Evolutionary conservation across 1,140 invertebrate genomes (phyloP).

Genomic region (Formica exsecta): DNA sequence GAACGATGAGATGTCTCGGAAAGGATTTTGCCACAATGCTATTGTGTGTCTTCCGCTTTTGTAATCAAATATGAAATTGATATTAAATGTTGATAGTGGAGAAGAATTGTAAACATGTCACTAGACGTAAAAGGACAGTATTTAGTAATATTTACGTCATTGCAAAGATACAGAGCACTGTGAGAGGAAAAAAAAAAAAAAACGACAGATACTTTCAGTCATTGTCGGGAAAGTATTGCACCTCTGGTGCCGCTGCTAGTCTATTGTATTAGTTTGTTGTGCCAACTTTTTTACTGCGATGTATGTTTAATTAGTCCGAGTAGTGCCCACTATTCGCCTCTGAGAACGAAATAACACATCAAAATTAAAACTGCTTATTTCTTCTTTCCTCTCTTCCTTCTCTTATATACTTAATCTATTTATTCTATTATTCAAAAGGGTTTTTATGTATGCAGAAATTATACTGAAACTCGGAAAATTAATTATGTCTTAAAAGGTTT

Average conservation of each 20-base stretch:
- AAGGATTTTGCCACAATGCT: not conserved
- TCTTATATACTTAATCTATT: not conserved
- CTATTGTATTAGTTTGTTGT: not conserved
- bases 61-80: slow-evolving; percentile 4
- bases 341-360: not conserved
- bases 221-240: not conserved
- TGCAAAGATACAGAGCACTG: not conserved
- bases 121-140: not conserved
- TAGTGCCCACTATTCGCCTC: not conserved
- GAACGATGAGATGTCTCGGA: slow-evolving; percentile 34
- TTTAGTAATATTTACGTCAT: not conserved
- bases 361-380: slow-evolving; percentile 14
- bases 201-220: not conserved
- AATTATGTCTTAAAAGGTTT: not conserved
- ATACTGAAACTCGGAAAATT: not conserved
- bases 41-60: not conserved
- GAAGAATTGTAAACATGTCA: not conserved
- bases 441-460: not conserved
- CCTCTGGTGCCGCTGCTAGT: not conserved
- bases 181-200: no score
- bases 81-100: not conserved
- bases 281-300: slow-evolving; percentile 13
- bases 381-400: not conserved
- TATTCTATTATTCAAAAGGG: slow-evolving; percentile 6
- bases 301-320: slow-evolving; percentile 48